A percentile compares a stretch with the other conserved stretches of the same genome.
Evolutionary conservation across 2,797 vertebrate species (phyloP).

Genomic region (Xerus rutilus): DNA sequence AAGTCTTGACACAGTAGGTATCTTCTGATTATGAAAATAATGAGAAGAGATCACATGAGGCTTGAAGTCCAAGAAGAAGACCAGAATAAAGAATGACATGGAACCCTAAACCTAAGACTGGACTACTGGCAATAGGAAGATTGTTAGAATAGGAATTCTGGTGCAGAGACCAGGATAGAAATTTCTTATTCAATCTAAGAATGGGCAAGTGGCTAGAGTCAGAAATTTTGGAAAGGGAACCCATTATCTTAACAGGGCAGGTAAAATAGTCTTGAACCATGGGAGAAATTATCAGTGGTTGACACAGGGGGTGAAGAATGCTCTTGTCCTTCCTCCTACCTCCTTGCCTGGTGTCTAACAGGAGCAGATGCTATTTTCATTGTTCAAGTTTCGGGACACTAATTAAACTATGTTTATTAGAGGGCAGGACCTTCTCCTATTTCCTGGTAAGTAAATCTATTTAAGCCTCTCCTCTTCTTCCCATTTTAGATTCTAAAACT

Average conservation of each 20-base stretch:
- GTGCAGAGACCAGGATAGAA: not conserved
- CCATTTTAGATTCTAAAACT: not conserved
- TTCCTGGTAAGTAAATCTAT: not conserved
- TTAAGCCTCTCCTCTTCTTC: not conserved
- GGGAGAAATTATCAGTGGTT: not conserved
- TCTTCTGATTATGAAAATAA: not conserved
- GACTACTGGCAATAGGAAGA: not conserved
- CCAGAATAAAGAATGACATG: not conserved
- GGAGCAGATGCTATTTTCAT: not conserved
- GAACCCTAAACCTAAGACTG: not conserved
- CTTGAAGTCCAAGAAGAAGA: not conserved
- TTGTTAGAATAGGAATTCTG: not conserved
- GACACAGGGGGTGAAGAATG: not conserved
- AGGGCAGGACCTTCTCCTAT: not conserved
- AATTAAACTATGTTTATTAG: not conserved
- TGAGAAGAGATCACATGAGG: not conserved
- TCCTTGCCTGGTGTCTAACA: not conserved
- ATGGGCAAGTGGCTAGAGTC: not conserved
- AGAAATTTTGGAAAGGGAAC: not conserved
- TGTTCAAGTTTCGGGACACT: not conserved
- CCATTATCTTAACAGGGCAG: not conserved
- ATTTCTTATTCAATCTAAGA: not conserved
- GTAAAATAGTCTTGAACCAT: not conserved
- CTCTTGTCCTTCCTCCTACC: not conserved
- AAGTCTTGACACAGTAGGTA: not conserved